Evolutionary conservation across 2,888 invertebrate species (phyloP).

Genomic region (Melanargia galathea): DNA sequence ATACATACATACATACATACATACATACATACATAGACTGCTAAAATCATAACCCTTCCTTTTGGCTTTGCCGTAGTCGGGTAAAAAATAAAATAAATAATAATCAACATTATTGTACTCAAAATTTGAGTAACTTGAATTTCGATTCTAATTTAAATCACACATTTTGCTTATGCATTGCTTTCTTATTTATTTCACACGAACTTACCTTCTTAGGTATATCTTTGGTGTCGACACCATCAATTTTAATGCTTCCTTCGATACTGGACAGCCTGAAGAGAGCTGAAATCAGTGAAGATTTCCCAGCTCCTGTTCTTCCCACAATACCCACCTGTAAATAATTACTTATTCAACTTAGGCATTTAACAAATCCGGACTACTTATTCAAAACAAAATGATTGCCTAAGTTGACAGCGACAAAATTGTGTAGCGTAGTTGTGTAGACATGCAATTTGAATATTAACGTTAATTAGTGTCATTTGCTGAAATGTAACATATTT

Average conservation of each 20-base stretch:
- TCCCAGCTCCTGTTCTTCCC: constrained; percentile 93
- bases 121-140: neutral
- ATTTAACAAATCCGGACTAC: neutral
- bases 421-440: too few relatives aligned
- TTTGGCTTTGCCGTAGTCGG: too few relatives aligned
- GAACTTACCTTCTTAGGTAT: constrained; percentile 82
- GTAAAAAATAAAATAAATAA: too few relatives aligned
- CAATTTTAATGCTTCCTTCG: constrained; percentile 87
- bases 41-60: too few relatives aligned
- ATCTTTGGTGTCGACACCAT: constrained; percentile 83
- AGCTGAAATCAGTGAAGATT: constrained; percentile 88
- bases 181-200: neutral
- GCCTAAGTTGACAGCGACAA: constrained; percentile 1
- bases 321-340: constrained; percentile 86
- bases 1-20: too few relatives aligned
- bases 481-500: neutral
- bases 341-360: neutral
- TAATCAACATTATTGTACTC: too few relatives aligned
- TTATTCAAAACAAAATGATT: neutral
- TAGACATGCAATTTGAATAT: constrained; percentile 15
- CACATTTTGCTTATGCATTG: too few relatives aligned
- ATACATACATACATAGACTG: too few relatives aligned
- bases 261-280: constrained; percentile 88
- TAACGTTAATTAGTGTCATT: neutral
- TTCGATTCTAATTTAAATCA: neutral